phyloP scores from a whole-genome alignment of 2,888 invertebrate species.

The Agrochola macilenta region DNA sequence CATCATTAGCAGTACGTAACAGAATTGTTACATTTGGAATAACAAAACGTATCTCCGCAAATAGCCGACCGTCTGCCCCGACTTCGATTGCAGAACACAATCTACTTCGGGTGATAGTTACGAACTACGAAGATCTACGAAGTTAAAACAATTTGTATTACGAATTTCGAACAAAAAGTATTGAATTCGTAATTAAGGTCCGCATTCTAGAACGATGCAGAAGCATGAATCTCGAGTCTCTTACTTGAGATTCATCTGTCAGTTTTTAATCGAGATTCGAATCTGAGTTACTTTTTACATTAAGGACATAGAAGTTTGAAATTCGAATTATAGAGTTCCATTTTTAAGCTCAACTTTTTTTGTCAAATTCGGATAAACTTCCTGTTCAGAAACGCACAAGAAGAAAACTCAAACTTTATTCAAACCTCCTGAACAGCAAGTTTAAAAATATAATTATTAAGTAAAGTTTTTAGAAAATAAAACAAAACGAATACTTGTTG shows the following conservation, averaged over 20 bases:
- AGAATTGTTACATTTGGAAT: slow-evolving; percentile 79
- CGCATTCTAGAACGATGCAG: neutral
- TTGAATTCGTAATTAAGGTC: slow-evolving; percentile 24
- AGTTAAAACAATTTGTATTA: slow-evolving; percentile 31
- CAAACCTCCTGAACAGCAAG: neutral
- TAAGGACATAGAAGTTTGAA: slow-evolving; percentile 30
- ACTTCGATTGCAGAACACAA: slow-evolving; percentile 73
- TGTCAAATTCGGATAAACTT: neutral
- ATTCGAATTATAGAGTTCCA: slow-evolving; percentile 35
- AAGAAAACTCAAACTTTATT: neutral
- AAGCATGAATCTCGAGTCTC: neutral
- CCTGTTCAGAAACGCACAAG: neutral
- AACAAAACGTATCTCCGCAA: slow-evolving; percentile 80
- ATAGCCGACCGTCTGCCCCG: slow-evolving; percentile 77
- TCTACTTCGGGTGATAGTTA: slow-evolving; percentile 60
- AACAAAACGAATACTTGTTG: slow-evolving; percentile 49
- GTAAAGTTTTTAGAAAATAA: slow-evolving; percentile 39
- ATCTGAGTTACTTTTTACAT: neutral
- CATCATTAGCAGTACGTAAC: slow-evolving; percentile 68
- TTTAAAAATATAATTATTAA: slow-evolving; percentile 4
- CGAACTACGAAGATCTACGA: slow-evolving; percentile 32
- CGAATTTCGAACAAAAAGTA: neutral
- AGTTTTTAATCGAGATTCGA: neutral
- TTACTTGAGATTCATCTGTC: no score
- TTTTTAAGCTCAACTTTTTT: neutral